A percentile compares a stretch with the other conserved stretches of the same genome.
These are phyloP conservation scores for Brachionus manjavacas DNA, from an alignment of 1,140 invertebrate species.

Conservation along the genomic window DNA sequence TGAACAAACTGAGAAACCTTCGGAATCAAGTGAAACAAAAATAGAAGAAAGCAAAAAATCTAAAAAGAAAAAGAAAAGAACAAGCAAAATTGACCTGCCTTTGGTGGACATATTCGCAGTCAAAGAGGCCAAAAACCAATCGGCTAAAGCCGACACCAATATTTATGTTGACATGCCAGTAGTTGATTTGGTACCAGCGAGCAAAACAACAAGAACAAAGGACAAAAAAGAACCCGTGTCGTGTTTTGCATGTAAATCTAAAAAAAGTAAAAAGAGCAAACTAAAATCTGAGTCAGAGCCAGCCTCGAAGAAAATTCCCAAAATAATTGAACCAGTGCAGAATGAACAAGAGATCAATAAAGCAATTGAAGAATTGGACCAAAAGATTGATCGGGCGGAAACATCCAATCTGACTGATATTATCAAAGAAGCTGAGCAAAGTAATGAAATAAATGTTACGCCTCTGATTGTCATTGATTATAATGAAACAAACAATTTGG, in stretches of 20 bases:
- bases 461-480: neutral
- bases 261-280: neutral
- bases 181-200: neutral
- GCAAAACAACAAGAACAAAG: neutral
- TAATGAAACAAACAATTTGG: neutral
- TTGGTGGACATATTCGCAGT: neutral
- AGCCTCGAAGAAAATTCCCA: neutral
- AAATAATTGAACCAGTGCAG: neutral
- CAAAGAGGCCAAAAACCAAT: neutral
- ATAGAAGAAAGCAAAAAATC: neutral
- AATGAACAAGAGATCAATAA: neutral
- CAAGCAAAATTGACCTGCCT: neutral
- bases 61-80: neutral
- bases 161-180: constrained; percentile 10
- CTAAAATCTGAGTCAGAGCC: neutral
- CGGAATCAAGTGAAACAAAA: neutral
- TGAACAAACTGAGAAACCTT: neutral
- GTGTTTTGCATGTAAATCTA: neutral
- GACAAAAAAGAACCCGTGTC: neutral
- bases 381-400: neutral
- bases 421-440: neutral
- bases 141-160: neutral
- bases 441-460: neutral
- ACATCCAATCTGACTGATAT: neutral
- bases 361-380: neutral